Base-by-base conservation (phyloP, 2,888 invertebrate species). In the Polymixis lichenea region DNA sequence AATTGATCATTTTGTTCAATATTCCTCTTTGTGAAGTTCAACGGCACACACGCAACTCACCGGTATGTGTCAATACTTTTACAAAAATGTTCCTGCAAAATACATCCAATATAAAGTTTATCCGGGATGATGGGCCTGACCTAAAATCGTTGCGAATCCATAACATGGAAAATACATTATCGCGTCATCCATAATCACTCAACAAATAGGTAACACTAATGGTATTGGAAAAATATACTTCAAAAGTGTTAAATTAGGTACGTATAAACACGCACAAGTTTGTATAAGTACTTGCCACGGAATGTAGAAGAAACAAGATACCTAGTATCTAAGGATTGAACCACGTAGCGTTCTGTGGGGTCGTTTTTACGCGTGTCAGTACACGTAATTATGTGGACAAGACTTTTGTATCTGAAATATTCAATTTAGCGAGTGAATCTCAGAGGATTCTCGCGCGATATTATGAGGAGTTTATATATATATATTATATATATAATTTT, bases 91-190 rank as follows among this genome's bases (percentile, higher is more conserved):
- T 7, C 15, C 32, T 22, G 46, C 32, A 38, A 74, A 56, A 62
- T 38, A 46, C 28, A 46, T 55, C 46, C 25, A 28, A 66, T 66
- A 55, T 46, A 25, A 46, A 25, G 13, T 65, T 64, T 46, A 22
- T 62, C 46, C 46, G 22, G 61, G 22, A 60, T 28, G 13, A n/a
- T 22, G 5, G 3, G 51, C n/a, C n/a, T 58, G 65, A 69, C 65
- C 32, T 25, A 70, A 66, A 56, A 56, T 60, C 28, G 9, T n/a
- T 58, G 60, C 17, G 19, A n/a, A 56, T 64, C 15, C 60, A 56
- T 28, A 60, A 79, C 74, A 79, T 56, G 71, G 43, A 62, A 77
- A 77, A 67, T 62, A 77, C 61, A 78, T 72, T 77, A 78, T 56
- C 78, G 28, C 43, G 43, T 74, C 77, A 46, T 53, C 53, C n/a